Percentiles rank a stretch among this genome's conserved stretches.
phyloP scores from a whole-genome alignment of 2,113 vertebrate species.

The Apeltes quadracus region DNA sequence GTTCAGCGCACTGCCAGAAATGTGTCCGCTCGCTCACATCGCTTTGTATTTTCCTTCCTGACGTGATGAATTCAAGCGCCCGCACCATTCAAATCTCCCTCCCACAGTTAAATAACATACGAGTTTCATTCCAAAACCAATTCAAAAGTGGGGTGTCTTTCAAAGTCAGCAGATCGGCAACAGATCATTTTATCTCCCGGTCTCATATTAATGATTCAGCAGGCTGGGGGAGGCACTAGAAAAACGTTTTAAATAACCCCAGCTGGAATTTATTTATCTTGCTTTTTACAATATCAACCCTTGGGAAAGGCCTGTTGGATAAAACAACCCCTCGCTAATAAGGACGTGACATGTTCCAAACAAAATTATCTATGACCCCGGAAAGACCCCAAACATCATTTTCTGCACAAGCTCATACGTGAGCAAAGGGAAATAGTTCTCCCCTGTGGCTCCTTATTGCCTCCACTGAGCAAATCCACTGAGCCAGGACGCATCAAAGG shows the following conservation, averaged over 20 bases:
- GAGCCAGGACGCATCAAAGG: background rate
- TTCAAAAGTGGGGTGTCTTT: slow-evolving; percentile 13
- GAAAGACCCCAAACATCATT: slow-evolving; percentile 32
- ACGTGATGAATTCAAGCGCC: slow-evolving; percentile 22
- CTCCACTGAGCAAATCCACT: background rate
- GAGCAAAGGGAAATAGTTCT: background rate
- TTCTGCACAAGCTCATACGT: background rate
- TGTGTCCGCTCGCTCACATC: slow-evolving; percentile 33
- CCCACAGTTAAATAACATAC: slow-evolving; percentile 30
- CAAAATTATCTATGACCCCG: slow-evolving; percentile 19
- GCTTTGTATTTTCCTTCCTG: slow-evolving; percentile 7
- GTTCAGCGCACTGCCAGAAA: slow-evolving; percentile 13
- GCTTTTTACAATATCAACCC: background rate
- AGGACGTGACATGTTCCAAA: slow-evolving; percentile 2
- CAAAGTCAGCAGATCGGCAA: slow-evolving; percentile 19
- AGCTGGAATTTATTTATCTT: background rate
- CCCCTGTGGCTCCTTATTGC: background rate
- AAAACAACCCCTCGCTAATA: background rate
- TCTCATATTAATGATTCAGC: background rate
- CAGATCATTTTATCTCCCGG: background rate
- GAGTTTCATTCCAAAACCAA: slow-evolving; percentile 18
- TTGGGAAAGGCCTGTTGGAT: background rate
- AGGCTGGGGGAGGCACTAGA: slow-evolving; percentile 3
- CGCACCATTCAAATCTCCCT: slow-evolving; percentile 15
- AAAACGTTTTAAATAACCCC: background rate